Evolutionary conservation across 2,113 vertebrate genomes (phyloP).

Genomic region (Nesoenas mayeri): DNA sequence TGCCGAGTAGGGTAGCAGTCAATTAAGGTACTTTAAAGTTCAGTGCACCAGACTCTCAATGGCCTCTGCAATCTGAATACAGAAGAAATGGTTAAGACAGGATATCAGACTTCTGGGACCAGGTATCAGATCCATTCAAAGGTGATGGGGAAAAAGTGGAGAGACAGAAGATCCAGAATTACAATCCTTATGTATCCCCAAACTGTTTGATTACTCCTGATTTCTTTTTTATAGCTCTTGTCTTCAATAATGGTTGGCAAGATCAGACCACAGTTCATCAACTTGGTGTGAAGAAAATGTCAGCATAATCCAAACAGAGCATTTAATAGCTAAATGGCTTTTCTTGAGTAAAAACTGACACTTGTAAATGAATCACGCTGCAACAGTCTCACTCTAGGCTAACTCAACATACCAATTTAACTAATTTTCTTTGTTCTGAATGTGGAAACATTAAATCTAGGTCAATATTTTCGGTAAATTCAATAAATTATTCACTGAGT

Average conservation of each 20-base stretch:
- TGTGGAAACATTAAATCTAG: conserved; percentile 43
- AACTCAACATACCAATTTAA: conserved; percentile 39
- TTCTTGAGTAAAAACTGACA: conserved; percentile 23
- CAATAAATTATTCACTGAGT: conserved; percentile 64
- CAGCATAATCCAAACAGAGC: neutral
- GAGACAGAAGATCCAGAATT: neutral
- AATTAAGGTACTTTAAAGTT: neutral
- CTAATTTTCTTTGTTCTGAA: conserved; percentile 29
- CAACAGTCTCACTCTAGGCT: conserved; percentile 12
- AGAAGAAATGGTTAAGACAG: neutral
- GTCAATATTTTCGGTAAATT: conserved; percentile 60
- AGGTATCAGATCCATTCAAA: neutral
- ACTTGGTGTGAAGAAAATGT: conserved; percentile 1
- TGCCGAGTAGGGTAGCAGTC: neutral
- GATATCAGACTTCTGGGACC: neutral
- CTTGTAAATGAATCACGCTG: conserved; percentile 60
- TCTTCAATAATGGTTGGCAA: neutral
- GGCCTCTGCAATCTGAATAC: neutral
- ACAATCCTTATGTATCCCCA: neutral
- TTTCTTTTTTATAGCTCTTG: neutral
- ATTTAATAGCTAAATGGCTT: conserved; percentile 34
- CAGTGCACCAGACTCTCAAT: neutral
- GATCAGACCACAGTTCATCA: neutral
- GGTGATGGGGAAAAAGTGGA: neutral
- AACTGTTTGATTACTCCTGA: neutral